Percentiles rank a stretch among this genome's conserved stretches.
Conservation (phyloP, 2,888 invertebrate genomes). For the Cosmia pyralina region DNA sequence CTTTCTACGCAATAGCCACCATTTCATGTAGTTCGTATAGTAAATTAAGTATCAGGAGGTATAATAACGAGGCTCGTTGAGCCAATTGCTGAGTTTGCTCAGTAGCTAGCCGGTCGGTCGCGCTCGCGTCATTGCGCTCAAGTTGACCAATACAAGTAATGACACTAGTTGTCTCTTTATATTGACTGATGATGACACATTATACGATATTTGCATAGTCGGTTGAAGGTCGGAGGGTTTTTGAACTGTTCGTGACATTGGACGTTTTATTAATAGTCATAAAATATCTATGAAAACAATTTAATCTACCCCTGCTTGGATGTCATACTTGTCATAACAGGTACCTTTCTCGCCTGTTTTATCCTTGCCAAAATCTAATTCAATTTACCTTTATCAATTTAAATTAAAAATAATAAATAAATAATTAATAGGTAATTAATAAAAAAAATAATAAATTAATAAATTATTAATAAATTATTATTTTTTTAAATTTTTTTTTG, state of each 20-base stretch:
- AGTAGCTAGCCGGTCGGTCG: constrained; percentile 21
- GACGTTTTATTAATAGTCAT: constrained; percentile 1
- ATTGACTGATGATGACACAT: constrained; percentile 53
- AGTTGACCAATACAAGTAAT: constrained; percentile 44
- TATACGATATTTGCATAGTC: constrained; percentile 41
- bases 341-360: not conserved
- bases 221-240: constrained; percentile 59
- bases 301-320: not conserved
- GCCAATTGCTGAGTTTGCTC: constrained; percentile 53
- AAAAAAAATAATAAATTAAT: too few species aligned
- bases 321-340: not conserved
- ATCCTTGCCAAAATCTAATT: not conserved
- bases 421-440: too few species aligned
- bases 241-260: constrained; percentile 47
- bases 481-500: too few species aligned
- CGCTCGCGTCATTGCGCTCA: constrained; percentile 41
- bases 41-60: constrained; percentile 28
- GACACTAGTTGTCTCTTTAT: constrained; percentile 52
- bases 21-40: constrained; percentile 8
- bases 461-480: too few species aligned
- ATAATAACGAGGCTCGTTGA: constrained; percentile 53
- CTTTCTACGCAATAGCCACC: constrained; percentile 4
- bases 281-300: constrained; percentile 22
- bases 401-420: not conserved
- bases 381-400: constrained; percentile 7